Percentiles rank a stretch among this genome's conserved stretches.
These are phyloP conservation scores for Diacarnus erythraeanus DNA, from an alignment of 37 sponge, comb jelly and placozoan genomes.

Conservation along the genomic window DNA sequence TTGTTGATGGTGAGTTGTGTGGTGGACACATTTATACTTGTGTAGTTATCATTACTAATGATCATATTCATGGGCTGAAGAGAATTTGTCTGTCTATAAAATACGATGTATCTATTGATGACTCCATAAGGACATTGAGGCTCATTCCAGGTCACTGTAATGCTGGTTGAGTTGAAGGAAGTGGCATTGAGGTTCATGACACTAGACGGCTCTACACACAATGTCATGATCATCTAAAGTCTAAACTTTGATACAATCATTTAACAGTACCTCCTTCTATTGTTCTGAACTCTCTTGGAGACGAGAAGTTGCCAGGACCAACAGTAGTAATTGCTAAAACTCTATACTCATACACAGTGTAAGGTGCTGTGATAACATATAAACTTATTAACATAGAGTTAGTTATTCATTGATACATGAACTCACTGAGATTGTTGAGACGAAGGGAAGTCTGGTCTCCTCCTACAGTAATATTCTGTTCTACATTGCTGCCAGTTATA, in stretches of 20 bases:
- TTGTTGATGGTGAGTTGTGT: conserved; percentile 8
- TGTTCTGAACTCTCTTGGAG: conserved; percentile 15
- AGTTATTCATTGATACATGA: too few relatives aligned
- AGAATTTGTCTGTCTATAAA: background rate
- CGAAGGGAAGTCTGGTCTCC: conserved; percentile 18
- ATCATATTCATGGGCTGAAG: background rate
- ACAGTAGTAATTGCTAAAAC: conserved; percentile 23
- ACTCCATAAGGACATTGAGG: conserved; percentile 54
- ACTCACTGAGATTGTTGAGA: conserved; percentile 36
- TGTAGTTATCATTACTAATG: background rate
- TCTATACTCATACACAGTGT: conserved; percentile 30
- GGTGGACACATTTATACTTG: background rate
- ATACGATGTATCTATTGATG: conserved; percentile 20
- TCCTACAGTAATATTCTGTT: conserved; percentile 6
- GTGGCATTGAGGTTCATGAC: conserved; percentile 7
- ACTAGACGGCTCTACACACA: conserved; percentile 22
- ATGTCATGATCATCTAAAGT: too few relatives aligned
- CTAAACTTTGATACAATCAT: background rate
- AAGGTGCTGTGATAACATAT: conserved; percentile 17
- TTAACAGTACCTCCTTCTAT: conserved; percentile 17
- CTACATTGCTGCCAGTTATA: conserved; percentile 16
- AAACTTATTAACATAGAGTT: too few relatives aligned
- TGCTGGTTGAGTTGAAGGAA: conserved; percentile 9
- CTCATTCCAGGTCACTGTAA: conserved; percentile 26
- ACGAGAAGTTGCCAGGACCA: conserved; percentile 29